A percentile compares a stretch with the other conserved stretches of the same genome.
phyloP scores from a whole-genome alignment of 1,140 invertebrate genomes.

The Eumeta japonica region DNA sequence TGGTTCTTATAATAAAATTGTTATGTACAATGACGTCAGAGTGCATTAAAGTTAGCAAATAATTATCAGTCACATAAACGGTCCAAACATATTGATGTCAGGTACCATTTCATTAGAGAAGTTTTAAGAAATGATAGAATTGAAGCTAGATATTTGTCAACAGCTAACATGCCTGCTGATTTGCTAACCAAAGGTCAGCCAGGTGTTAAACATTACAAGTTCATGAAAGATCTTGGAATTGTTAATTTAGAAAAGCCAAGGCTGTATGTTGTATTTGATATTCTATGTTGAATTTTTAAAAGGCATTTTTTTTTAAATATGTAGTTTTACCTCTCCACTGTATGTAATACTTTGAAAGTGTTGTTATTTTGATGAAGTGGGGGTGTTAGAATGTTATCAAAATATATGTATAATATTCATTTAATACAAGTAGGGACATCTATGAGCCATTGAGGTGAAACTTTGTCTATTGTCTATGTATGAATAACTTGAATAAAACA shows the following conservation, averaged over 20 bases:
- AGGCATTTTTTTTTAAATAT: too few relatives aligned
- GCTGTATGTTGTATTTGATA: too few relatives aligned
- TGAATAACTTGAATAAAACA: too few relatives aligned
- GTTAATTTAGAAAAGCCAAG: constrained; percentile 10
- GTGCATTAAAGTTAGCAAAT: constrained; percentile 35
- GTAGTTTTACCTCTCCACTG: too few relatives aligned
- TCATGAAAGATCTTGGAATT: constrained; percentile 7
- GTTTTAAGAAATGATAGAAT: constrained; percentile 9
- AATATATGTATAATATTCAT: too few relatives aligned
- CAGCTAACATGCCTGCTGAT: constrained; percentile 20
- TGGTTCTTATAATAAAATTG: constrained; percentile 13
- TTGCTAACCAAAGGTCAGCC: constrained; percentile 21
- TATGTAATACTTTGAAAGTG: too few relatives aligned
- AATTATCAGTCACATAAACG: constrained; percentile 33
- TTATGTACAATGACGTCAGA: constrained; percentile 20
- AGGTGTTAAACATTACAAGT: constrained; percentile 13
- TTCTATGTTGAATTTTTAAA: too few relatives aligned
- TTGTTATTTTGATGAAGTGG: too few relatives aligned
- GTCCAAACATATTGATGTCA: constrained; percentile 29
- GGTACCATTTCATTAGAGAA: constrained; percentile 28
- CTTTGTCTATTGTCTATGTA: too few relatives aligned
- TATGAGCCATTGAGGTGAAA: too few relatives aligned
- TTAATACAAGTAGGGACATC: too few relatives aligned
- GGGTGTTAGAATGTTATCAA: too few relatives aligned
- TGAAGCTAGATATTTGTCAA: constrained; percentile 16